Conservation (phyloP, 2,888 invertebrate genomes). For the Zaprionus bogoriensis region DNA sequence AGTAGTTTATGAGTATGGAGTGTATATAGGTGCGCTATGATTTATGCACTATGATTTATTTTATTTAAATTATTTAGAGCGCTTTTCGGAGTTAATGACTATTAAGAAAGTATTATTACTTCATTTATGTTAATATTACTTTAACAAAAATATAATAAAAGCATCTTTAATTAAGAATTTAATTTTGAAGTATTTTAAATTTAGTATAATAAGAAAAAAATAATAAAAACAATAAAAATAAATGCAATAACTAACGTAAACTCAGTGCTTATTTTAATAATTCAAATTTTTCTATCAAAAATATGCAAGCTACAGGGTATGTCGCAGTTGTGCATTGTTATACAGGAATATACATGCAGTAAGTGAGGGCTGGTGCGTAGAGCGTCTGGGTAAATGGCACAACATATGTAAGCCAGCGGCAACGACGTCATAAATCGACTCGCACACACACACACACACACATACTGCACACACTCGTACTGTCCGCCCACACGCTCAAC, state of each 20-base stretch:
- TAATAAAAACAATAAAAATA: too few species aligned
- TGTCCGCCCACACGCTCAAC: slow-evolving; percentile 41
- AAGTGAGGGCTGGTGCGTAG: not conserved
- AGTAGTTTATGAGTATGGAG: not conserved
- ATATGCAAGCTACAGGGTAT: slow-evolving; percentile 1
- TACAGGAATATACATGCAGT: not conserved
- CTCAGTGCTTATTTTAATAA: too few species aligned
- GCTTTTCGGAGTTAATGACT: too few species aligned
- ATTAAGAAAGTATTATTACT: too few species aligned
- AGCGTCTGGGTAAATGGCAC: slow-evolving; percentile 18
- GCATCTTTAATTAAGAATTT: too few species aligned
- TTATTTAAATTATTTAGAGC: too few species aligned
- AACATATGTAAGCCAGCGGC: slow-evolving; percentile 63
- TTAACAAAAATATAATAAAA: too few species aligned
- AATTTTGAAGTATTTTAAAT: too few species aligned
- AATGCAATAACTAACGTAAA: too few species aligned
- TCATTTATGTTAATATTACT: too few species aligned
- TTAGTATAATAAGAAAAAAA: too few species aligned
- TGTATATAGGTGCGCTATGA: not conserved
- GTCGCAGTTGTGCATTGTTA: not conserved
- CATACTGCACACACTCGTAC: slow-evolving; percentile 18
- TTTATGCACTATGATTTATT: too few species aligned
- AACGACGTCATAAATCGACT: slow-evolving; percentile 67
- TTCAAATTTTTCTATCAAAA: not conserved
- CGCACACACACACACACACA: slow-evolving; percentile 28